Conservation (phyloP, 2,113 vertebrate species). For the Zapornia atra region DNA sequence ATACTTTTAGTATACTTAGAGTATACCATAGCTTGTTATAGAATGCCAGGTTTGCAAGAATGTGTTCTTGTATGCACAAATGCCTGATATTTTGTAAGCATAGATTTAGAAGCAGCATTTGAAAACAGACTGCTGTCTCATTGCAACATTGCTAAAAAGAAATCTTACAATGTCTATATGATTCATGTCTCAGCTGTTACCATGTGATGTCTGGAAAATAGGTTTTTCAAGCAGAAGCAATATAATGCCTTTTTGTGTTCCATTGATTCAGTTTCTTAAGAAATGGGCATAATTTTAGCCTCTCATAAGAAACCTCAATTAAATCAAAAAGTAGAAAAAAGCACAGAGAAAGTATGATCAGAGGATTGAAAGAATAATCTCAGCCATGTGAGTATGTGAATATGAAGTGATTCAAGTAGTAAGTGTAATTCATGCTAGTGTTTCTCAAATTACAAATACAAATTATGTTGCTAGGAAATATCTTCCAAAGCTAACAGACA, state of each 20-base stretch:
- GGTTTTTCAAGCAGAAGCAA: neutral
- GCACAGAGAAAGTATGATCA: neutral
- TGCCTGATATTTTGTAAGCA: neutral
- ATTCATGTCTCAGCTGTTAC: slow-evolving; percentile 15
- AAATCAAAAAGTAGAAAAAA: neutral
- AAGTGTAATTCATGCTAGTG: neutral
- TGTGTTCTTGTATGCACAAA: neutral
- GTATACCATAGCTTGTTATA: neutral
- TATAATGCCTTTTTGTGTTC: neutral
- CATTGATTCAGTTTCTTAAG: neutral
- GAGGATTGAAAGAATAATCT: neutral
- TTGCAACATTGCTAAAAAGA: neutral
- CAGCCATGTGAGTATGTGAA: neutral
- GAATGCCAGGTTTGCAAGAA: neutral
- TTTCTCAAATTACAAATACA: neutral
- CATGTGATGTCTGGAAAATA: neutral
- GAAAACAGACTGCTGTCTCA: slow-evolving; percentile 4
- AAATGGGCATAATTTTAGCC: neutral
- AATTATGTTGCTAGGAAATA: neutral
- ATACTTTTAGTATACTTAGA: neutral
- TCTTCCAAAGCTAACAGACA: neutral
- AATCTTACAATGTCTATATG: neutral
- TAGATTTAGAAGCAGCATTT: neutral
- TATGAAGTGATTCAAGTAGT: neutral
- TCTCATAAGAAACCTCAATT: neutral